Evolutionary conservation across 2,888 invertebrate species (phyloP).

Genomic region (Hermaeophaga mercurialis): DNA sequence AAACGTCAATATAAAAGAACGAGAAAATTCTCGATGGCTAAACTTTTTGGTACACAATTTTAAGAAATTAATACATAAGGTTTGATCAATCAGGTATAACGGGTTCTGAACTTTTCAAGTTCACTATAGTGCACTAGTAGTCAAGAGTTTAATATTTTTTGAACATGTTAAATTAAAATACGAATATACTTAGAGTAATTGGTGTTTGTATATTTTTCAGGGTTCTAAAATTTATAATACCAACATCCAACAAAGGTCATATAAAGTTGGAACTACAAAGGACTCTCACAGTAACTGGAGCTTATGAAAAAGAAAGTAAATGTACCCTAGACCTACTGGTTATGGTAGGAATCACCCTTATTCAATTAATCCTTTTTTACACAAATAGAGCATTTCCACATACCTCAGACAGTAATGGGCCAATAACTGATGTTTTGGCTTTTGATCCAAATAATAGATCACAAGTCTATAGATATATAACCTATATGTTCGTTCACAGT

Average conservation of each 20-base stretch:
- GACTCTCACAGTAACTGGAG: slow-evolving; percentile 53
- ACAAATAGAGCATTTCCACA: slow-evolving; percentile 32
- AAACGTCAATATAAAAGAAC: too few relatives aligned
- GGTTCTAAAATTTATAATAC: slow-evolving; percentile 17
- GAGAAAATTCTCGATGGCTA: too few relatives aligned
- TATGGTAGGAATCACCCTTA: slow-evolving; percentile 84
- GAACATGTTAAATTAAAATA: too few relatives aligned
- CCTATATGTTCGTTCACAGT: slow-evolving; percentile 95
- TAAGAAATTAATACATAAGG: too few relatives aligned
- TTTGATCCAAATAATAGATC: slow-evolving; percentile 85
- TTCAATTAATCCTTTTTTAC: slow-evolving; percentile 74
- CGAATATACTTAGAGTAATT: too few relatives aligned
- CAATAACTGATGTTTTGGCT: slow-evolving; percentile 71
- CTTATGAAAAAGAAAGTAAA: slow-evolving; percentile 86
- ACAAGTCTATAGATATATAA: slow-evolving; percentile 90
- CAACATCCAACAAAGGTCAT: neutral
- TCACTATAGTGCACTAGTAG: too few relatives aligned
- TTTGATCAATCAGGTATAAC: too few relatives aligned
- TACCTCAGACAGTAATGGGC: neutral
- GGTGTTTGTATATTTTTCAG: too few relatives aligned
- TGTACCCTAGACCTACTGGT: slow-evolving; percentile 90
- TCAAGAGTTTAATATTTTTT: too few relatives aligned
- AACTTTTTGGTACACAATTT: too few relatives aligned
- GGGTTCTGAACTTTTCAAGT: too few relatives aligned
- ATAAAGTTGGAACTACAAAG: slow-evolving; percentile 31